Conservation (phyloP, 2,888 invertebrate genomes). For the Lathronympha strigana region DNA sequence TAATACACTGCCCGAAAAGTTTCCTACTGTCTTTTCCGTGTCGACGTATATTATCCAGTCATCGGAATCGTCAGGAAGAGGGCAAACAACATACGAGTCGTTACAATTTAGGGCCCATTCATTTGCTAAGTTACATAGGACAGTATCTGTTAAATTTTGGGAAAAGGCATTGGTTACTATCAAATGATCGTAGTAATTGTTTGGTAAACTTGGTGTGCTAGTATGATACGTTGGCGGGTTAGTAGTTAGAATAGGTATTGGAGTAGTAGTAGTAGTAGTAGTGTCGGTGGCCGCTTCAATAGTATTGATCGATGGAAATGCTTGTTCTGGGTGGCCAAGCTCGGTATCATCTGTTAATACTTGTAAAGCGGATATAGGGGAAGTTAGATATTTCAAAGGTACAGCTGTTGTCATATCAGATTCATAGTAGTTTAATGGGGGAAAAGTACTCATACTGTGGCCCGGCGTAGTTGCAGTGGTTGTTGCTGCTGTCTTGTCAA, state of each 20-base stretch:
- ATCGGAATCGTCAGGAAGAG: conserved; percentile 13
- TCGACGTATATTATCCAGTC: conserved; percentile 31
- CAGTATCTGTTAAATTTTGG: background rate
- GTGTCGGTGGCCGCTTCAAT: background rate
- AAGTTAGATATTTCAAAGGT: conserved; percentile 8
- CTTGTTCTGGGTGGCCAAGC: background rate
- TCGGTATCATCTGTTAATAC: background rate
- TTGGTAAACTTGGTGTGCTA: background rate
- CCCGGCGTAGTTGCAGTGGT: background rate
- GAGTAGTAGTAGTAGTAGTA: conserved; percentile 1
- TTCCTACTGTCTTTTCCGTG: background rate
- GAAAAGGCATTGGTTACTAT: background rate
- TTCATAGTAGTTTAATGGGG: background rate
- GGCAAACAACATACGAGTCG: conserved; percentile 13
- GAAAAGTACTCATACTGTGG: background rate
- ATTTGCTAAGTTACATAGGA: background rate
- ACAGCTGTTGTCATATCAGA: background rate
- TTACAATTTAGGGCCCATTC: background rate
- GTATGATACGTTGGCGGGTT: background rate
- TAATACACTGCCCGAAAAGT: background rate
- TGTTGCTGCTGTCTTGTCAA: background rate
- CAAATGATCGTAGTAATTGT: background rate
- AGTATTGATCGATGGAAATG: background rate
- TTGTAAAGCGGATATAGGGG: background rate
- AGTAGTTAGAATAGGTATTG: conserved; percentile 2